Percentiles rank a stretch among this genome's conserved stretches.
These are phyloP conservation scores for Protobothrops flavoviridis DNA, from an alignment of 2,113 vertebrate genomes.

Conservation along the genomic window DNA sequence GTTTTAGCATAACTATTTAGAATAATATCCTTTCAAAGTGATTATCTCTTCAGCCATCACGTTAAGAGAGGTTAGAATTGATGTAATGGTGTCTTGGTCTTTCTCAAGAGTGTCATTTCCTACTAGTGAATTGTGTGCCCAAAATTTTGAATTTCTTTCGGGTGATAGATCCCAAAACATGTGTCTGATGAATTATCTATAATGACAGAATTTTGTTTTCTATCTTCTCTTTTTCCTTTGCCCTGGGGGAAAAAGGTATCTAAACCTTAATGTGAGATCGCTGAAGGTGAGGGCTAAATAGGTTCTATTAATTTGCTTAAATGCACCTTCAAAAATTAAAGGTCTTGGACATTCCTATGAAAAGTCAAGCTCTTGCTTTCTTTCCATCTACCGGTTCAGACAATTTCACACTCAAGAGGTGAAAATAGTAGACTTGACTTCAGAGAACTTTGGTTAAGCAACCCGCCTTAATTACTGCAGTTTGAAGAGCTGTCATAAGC, in stretches of 20 bases:
- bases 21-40: not conserved
- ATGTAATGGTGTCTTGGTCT: conserved; percentile 51
- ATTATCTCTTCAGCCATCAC: conserved; percentile 52
- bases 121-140: conserved; percentile 40
- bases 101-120: conserved; percentile 34
- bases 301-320: not conserved
- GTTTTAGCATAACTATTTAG: not conserved
- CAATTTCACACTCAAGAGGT: not conserved
- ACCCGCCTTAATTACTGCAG: not conserved
- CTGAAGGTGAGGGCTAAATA: accelerated
- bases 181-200: conserved; percentile 50
- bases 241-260: conserved; percentile 23
- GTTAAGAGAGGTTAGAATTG: conserved; percentile 56
- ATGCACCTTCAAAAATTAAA: not conserved
- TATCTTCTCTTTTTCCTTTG: conserved; percentile 36
- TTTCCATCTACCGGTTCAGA: not conserved
- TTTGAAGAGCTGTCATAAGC: conserved; percentile 3
- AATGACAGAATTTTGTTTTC: conserved; percentile 37
- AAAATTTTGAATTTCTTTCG: conserved; percentile 56
- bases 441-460: not conserved
- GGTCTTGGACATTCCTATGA: not conserved
- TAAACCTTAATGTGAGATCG: not conserved
- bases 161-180: conserved; percentile 39
- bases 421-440: not conserved
- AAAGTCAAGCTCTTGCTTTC: not conserved